phyloP scores from a whole-genome alignment of 2,113 vertebrate genomes.

The Xerus inauris region DNA sequence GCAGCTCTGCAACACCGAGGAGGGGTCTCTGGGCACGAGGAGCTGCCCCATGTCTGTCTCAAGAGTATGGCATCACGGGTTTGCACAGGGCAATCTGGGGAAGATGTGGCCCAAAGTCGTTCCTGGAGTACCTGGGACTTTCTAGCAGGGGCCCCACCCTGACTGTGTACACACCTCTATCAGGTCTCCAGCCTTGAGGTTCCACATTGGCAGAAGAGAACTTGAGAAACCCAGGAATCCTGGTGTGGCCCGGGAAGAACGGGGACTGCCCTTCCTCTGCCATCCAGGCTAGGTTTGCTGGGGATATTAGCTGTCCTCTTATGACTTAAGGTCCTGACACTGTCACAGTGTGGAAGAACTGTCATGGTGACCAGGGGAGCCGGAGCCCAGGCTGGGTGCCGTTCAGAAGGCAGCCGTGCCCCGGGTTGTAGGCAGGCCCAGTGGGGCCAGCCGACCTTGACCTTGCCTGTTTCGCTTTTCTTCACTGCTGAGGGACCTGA shows the following conservation, averaged over 20 bases:
- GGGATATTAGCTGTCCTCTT: not conserved
- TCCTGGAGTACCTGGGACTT: not conserved
- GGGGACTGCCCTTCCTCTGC: not conserved
- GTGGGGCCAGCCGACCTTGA: not conserved
- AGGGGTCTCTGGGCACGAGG: rapidly evolving
- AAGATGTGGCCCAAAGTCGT: not conserved
- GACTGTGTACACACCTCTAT: rapidly evolving
- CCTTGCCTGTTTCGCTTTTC: not conserved
- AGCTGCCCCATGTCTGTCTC: not conserved
- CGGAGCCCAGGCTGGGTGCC: not conserved
- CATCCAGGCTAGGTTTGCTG: not conserved
- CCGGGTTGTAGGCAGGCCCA: rapidly evolving
- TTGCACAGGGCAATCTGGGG: not conserved
- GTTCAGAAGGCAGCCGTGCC: not conserved
- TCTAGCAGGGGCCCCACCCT: too few relatives aligned
- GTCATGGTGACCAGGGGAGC: not conserved
- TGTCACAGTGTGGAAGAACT: rapidly evolving
- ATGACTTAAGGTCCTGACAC: not conserved
- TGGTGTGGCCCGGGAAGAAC: not conserved
- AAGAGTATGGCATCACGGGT: rapidly evolving
- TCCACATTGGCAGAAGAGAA: too few relatives aligned
- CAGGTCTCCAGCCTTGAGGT: not conserved
- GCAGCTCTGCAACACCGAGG: rapidly evolving
- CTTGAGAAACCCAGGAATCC: not conserved
- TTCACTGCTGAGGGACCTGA: not conserved